Base-by-base conservation (phyloP, 2,888 invertebrate genomes). In the Linnaemya tessellans region DNA sequence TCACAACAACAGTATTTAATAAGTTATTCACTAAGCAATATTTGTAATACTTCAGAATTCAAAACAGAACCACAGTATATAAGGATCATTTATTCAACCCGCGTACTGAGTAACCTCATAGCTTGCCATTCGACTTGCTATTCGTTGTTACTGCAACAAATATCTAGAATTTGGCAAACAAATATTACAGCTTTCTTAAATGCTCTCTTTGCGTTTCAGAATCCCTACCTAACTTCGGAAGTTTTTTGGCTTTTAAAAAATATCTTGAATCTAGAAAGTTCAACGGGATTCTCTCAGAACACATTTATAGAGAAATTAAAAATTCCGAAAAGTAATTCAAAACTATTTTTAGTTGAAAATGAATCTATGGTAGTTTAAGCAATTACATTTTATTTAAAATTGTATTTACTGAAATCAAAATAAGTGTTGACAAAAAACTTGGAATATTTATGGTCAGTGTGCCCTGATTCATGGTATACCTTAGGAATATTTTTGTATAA, bases 31-130 rank as follows among this genome's bases (percentile, higher is more conserved):
- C 13, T 89, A 62, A 70, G 70, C 22, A 89, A 88, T 71, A 79
- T 89, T 7, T 84, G 74, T n/a, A 68, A 82, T 20, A 81, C 84
- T 0, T 46, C 65, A 1, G 86, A 88, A 22, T 87, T 88, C 13
- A 67, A 62, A 18, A 86, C 78, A 1, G 15, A 77, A 3, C 7
- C 70, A 0, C 84, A 88, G 11, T 86, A 87, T n/a, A 58, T 90
- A 41, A 86, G 86, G 22, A 74, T 89, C 1, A 5, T 89, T 0
- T 92, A 89, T 78, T 88, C 89, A 4, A 74, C 90, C 2, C 89
- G 91, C 1, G 73, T 91, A 2, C 56, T 91, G 5, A 73, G 86
- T 9, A 92, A 92, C 83, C 20, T 91, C 2, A 70, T 90, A n/a
- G 88, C 87, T 1, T 67, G 83, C 3, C 78, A 86, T 10, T n/a